Conservation (phyloP, 2,797 vertebrate genomes). For the Pygocentrus nattereri region DNA sequence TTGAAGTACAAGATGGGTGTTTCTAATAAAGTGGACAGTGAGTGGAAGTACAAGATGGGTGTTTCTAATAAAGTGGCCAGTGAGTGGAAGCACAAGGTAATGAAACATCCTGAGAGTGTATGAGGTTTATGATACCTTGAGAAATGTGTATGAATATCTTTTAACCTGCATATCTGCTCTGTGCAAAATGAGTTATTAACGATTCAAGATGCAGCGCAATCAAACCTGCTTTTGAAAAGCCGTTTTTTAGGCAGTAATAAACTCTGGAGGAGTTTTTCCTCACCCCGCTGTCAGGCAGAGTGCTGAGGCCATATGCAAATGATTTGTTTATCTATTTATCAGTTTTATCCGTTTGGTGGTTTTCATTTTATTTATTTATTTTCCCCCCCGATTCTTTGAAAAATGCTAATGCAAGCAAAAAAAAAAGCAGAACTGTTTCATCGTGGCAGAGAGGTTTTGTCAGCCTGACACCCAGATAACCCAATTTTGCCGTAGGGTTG, state of each 20-base stretch:
- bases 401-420: constrained; percentile 55
- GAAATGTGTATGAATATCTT: too few relatives aligned
- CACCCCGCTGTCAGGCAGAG: background rate
- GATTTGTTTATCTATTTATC: constrained; percentile 44
- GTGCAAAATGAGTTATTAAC: background rate
- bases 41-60: background rate
- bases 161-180: too few relatives aligned
- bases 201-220: background rate
- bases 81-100: background rate
- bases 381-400: background rate
- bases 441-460: constrained; percentile 59
- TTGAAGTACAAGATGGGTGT: background rate
- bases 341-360: constrained; percentile 38
- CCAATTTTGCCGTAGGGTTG: constrained; percentile 75
- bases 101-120: too few relatives aligned
- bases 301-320: constrained; percentile 48
- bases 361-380: constrained; percentile 37
- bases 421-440: constrained; percentile 27
- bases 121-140: too few relatives aligned
- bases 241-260: background rate
- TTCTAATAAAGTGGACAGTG: background rate
- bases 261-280: background rate
- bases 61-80: background rate
- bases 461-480: constrained; percentile 78
- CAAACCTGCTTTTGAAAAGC: background rate